Evolutionary conservation across 2,113 vertebrate genomes (phyloP), one percentile per base, ranked within the genome.

Genomic region (Sinocyclocheilus rhinocerous): DNA sequence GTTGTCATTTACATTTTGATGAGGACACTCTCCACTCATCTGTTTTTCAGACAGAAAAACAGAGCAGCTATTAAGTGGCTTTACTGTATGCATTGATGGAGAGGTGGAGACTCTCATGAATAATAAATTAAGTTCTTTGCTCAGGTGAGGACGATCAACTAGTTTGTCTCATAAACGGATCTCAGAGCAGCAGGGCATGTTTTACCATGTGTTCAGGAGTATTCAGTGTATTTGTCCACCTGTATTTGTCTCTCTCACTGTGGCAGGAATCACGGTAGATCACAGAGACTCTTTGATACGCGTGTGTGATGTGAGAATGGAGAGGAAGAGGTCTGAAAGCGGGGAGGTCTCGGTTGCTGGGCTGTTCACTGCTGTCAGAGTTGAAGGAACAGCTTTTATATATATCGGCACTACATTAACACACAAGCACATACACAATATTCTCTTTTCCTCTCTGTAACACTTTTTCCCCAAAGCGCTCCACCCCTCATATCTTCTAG

Each of bases 261-360:
- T 84, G 12, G 8, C 83, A 70, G 45, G 45, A 70, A 82, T 82
- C 45, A 69, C 26, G 9, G 70, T 59, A 81, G 72, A 85, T 88
- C 79, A 85, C 76, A 85, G 55, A 79, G 59, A n/a, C 45, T n/a
- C 84, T 33, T 33, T 88, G 84, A 88, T 88, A 24, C 10, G 20
- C 6, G 42, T 85, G 59, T 26, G 57, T 42, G 24, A 18, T 57
- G 24, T 26, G 78, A 77, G 50, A 81, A 20, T 2, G 33, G 22
- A 50, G 24, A 24, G 15, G 15, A 67, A 33, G 20, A 42, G 15
- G 79, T 52, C 61, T 82, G 45, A 81, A 82, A 82, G 45, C 8
- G 8, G 59, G 77, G 78, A 65, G 78, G 79, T 81, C 59, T 81
- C 39, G 12, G 79, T 20, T 70, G 5, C 63, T 33, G 45, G 80